Conservation (phyloP, 2,113 vertebrate genomes). For the Sinocyclocheilus anshuiensis region DNA sequence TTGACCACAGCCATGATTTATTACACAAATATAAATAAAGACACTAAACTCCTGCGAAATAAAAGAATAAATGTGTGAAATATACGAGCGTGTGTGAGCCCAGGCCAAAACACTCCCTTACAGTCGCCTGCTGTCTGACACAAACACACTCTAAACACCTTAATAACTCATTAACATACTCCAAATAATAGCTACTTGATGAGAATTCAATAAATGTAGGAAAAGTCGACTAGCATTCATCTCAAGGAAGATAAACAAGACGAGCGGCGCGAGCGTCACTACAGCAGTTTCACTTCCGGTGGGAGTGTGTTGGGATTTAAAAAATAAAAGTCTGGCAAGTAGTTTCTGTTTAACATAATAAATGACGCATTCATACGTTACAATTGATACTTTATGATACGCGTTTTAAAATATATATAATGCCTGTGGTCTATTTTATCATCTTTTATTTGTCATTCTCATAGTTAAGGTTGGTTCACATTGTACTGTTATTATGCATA, state of each 20-base stretch:
- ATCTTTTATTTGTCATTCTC: neutral
- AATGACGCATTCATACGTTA: neutral
- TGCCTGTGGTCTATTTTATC: neutral
- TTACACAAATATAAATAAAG: neutral
- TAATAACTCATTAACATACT: neutral
- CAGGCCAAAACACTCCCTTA: slow-evolving; percentile 5
- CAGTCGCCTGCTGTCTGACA: neutral
- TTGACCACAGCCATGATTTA: slow-evolving; percentile 83
- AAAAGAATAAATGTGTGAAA: neutral
- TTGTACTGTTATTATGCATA: neutral
- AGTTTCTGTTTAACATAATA: neutral
- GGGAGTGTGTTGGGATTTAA: neutral
- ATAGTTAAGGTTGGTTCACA: neutral
- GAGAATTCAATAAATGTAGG: neutral
- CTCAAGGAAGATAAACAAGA: slow-evolving; percentile 41
- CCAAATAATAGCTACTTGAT: neutral
- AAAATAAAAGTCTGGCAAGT: slow-evolving; percentile 39
- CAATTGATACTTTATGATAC: neutral
- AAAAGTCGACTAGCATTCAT: neutral
- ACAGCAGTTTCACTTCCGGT: slow-evolving; percentile 6
- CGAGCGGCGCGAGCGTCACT: neutral
- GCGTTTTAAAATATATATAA: neutral
- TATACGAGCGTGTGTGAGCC: neutral
- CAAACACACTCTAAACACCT: neutral
- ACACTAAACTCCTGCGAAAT: neutral